phyloP scores from a whole-genome alignment of 2,797 vertebrate species.

The Coregonus suidteri region DNA sequence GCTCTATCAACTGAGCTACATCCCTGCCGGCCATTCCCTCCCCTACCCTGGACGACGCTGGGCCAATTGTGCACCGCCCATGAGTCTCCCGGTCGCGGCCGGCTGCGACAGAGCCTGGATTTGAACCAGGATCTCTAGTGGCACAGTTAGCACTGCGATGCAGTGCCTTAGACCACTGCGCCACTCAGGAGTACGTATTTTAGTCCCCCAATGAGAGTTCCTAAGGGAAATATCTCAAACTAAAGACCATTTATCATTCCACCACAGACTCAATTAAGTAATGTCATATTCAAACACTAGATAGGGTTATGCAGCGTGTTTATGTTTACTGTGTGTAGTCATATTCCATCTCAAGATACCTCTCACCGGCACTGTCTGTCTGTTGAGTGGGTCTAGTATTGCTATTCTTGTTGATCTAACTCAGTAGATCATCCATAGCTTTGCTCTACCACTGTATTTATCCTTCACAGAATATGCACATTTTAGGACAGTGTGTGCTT shows the following conservation, averaged over 20 bases:
- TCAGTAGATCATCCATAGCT: constrained; percentile 1
- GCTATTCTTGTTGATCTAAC: not conserved
- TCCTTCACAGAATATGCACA: not conserved
- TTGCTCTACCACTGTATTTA: not conserved
- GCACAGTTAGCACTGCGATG: too few relatives aligned
- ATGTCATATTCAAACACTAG: not conserved
- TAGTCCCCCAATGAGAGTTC: not conserved
- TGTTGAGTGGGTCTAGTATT: not conserved
- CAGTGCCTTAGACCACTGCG: too few relatives aligned
- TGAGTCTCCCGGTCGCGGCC: too few relatives aligned
- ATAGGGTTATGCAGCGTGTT: not conserved
- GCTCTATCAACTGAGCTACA: too few relatives aligned
- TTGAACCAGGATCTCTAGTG: too few relatives aligned
- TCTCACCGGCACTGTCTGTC: not conserved
- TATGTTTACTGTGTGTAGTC: not conserved
- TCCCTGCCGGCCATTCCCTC: too few relatives aligned
- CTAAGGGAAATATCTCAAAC: not conserved
- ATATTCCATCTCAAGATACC: not conserved
- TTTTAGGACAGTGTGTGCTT: not conserved
- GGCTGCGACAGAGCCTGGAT: too few relatives aligned
- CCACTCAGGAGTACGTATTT: too few relatives aligned
- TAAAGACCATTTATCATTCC: not conserved
- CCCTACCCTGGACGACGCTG: too few relatives aligned
- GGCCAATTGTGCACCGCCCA: too few relatives aligned
- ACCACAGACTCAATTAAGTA: not conserved